Percentiles rank a stretch among this genome's conserved stretches.
These are phyloP conservation scores for Pseudanteris insignis DNA, from an alignment of 2,888 invertebrate genomes.

Conservation along the genomic window DNA sequence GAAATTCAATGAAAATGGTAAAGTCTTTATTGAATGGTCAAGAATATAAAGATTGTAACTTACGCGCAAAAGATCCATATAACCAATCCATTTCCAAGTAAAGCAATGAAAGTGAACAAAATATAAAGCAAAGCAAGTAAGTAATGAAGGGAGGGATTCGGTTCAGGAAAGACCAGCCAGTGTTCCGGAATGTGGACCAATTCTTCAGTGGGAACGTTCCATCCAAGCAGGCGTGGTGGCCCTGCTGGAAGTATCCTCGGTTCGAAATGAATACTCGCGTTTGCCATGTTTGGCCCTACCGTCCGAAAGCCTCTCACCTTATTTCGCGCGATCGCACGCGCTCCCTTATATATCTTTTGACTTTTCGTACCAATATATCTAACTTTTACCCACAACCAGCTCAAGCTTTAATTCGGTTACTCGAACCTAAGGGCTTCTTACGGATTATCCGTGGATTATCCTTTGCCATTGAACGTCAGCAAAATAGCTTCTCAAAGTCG, in stretches of 20 bases:
- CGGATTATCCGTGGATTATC: conserved; percentile 61
- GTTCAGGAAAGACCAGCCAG: conserved; percentile 83
- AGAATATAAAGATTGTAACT: conserved; percentile 62
- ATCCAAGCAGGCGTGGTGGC: conserved; percentile 72
- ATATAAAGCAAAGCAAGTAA: conserved; percentile 80
- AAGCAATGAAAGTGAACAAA: conserved; percentile 77
- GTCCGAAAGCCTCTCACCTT: conserved; percentile 57
- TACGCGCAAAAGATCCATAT: conserved; percentile 85
- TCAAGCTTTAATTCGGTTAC: conserved; percentile 48
- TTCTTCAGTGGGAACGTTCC: conserved; percentile 81
- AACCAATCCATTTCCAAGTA: conserved; percentile 85
- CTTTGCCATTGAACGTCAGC: conserved; percentile 53
- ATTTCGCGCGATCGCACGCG: conserved; percentile 37
- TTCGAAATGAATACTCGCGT: conserved; percentile 59
- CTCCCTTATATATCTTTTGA: conserved; percentile 51
- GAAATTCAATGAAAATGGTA: not conserved
- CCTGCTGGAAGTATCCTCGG: conserved; percentile 60
- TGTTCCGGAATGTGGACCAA: conserved; percentile 76
- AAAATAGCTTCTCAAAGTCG: conserved; percentile 57
- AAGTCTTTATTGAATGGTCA: too few relatives aligned
- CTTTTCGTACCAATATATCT: conserved; percentile 29
- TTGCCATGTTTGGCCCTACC: conserved; percentile 57
- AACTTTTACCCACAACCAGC: conserved; percentile 37
- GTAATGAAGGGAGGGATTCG: conserved; percentile 83
- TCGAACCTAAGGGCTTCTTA: conserved; percentile 55